Percentiles rank a stretch among this genome's conserved stretches.
phyloP scores from a whole-genome alignment of 64 coral and sea anemone species.

The Trachythela sp. region DNA sequence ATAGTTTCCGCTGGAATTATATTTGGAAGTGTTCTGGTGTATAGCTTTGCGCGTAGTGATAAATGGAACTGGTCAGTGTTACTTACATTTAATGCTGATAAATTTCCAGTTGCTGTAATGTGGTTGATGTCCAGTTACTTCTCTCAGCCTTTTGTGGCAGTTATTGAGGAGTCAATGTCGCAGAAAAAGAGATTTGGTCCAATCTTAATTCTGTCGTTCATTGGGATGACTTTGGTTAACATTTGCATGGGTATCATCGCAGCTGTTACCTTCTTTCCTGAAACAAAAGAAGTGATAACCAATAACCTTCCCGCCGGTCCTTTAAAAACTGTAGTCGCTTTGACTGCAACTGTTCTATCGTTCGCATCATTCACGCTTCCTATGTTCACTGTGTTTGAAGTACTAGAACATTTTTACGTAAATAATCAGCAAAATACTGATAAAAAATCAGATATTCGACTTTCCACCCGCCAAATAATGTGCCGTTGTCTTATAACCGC shows the following conservation, averaged over 20 bases:
- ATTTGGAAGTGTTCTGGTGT: constrained; percentile 73
- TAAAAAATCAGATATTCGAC: constrained; percentile 47
- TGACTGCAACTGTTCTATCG: constrained; percentile 75
- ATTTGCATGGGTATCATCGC: constrained; percentile 83
- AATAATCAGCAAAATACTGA: constrained; percentile 36
- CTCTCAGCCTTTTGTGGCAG: constrained; percentile 85
- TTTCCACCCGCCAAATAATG: constrained; percentile 43
- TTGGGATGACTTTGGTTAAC: constrained; percentile 77
- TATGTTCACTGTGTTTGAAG: constrained; percentile 96
- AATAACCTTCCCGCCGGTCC: constrained; percentile 85
- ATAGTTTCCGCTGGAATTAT: constrained; percentile 82
- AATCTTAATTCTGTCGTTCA: constrained; percentile 69
- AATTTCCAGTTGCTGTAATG: constrained; percentile 75
- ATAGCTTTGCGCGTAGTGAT: constrained; percentile 53
- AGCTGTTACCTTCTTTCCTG: constrained; percentile 81
- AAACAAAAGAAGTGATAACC: constrained; percentile 83
- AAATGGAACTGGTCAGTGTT: constrained; percentile 73
- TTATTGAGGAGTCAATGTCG: constrained; percentile 91
- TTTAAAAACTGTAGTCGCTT: constrained; percentile 59
- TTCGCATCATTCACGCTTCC: constrained; percentile 89
- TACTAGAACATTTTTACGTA: constrained; percentile 61
- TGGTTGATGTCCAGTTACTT: constrained; percentile 89
- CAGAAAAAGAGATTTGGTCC: constrained; percentile 61
- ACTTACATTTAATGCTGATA: constrained; percentile 64
- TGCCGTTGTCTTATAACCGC: constrained; percentile 44